Percentiles rank a stretch among this genome's conserved stretches.
Conservation (phyloP, 2,888 invertebrate genomes). For the Temnothorax rugatulus region DNA sequence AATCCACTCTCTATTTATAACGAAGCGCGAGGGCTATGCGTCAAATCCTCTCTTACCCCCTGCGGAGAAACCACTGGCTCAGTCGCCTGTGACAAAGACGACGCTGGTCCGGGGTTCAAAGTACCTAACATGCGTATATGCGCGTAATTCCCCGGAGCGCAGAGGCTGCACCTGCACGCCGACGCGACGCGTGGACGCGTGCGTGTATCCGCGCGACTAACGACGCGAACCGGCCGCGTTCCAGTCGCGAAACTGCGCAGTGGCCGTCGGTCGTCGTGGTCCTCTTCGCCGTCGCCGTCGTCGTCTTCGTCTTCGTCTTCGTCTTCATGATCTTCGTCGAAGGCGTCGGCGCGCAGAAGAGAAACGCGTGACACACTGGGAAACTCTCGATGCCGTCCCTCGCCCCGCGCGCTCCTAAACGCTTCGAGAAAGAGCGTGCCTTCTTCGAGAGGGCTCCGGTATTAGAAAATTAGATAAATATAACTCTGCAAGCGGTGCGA, state of each 20-base stretch:
- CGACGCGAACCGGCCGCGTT: conserved; percentile 38
- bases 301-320: conserved; percentile 11
- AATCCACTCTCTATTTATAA: conserved; percentile 51
- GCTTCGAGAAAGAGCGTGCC: conserved; percentile 21
- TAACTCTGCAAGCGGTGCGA: conserved; percentile 64
- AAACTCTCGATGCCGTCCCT: conserved; percentile 71
- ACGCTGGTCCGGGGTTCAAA: conserved; percentile 48
- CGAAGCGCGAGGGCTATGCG: conserved; percentile 38
- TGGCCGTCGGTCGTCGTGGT: conserved; percentile 37
- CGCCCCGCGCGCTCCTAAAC: conserved; percentile 21
- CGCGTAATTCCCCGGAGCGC: conserved; percentile 48
- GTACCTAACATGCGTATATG: conserved; percentile 48
- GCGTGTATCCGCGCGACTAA: conserved; percentile 33
- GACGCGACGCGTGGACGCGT: background rate
- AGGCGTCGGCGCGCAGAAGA: conserved; percentile 58
- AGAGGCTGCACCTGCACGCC: conserved; percentile 45
- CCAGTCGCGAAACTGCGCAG: conserved; percentile 65
- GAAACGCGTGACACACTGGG: conserved; percentile 80
- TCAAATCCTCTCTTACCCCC: conserved; percentile 61
- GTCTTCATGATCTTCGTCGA: conserved; percentile 39
- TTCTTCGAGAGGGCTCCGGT: conserved; percentile 59
- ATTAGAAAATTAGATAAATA: conserved; percentile 80
- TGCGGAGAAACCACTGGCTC: conserved; percentile 63
- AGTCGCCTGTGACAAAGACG: conserved; percentile 50
- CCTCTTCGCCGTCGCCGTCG: conserved; percentile 27